phyloP scores from a whole-genome alignment of 2,888 invertebrate species.

The Balanococcus diminutus region DNA sequence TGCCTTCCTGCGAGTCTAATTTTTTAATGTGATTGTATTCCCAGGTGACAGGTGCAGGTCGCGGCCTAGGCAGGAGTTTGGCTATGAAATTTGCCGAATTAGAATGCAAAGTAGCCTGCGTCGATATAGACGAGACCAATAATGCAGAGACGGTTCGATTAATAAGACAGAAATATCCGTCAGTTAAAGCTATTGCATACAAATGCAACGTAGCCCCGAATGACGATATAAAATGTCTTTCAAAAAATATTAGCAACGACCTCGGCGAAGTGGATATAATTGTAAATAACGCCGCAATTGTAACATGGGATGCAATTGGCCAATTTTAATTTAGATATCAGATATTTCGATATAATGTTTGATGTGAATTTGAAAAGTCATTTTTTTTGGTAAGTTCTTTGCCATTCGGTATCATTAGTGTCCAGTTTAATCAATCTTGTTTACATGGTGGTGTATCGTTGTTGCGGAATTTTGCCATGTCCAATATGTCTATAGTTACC shows the following conservation, averaged over 20 bases:
- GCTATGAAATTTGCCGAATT: slow-evolving; percentile 56
- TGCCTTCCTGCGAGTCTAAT: no score
- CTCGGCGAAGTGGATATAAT: slow-evolving; percentile 57
- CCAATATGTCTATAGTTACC: no score
- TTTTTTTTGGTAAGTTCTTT: slow-evolving; percentile 57
- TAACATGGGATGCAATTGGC: slow-evolving; percentile 51
- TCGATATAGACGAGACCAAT: slow-evolving; percentile 55
- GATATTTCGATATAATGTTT: slow-evolving; percentile 54
- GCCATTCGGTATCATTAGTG: no score
- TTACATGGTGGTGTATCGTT: no score
- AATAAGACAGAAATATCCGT: neutral
- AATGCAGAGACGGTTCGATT: slow-evolving; percentile 56
- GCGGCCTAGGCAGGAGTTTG: slow-evolving; percentile 57
- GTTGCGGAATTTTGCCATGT: no score
- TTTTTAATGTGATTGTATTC: no score
- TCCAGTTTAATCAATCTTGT: no score
- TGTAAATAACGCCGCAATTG: slow-evolving; percentile 58
- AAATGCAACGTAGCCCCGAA: slow-evolving; percentile 56
- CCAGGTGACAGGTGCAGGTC: slow-evolving; percentile 57
- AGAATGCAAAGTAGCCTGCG: slow-evolving; percentile 57
- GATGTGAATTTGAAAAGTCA: slow-evolving; percentile 57
- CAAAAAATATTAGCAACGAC: slow-evolving; percentile 55
- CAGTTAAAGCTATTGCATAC: slow-evolving; percentile 55
- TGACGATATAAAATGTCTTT: slow-evolving; percentile 56
- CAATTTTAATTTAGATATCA: slow-evolving; percentile 51